phyloP scores from a whole-genome alignment of 2,888 invertebrate genomes.

The Laspeyria flexula region DNA sequence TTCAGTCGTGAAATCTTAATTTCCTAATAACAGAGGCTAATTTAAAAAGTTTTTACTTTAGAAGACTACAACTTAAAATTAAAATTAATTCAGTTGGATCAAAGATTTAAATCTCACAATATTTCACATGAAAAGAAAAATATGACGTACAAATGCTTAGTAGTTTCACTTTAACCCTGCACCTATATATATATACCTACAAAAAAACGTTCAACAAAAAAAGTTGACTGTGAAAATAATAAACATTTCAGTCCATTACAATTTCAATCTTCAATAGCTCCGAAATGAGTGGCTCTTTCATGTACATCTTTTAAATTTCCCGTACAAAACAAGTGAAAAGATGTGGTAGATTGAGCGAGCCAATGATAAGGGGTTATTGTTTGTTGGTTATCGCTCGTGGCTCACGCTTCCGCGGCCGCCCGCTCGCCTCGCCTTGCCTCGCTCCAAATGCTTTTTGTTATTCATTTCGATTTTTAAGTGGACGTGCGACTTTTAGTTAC shows the following conservation, averaged over 20 bases:
- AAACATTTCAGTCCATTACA: neutral
- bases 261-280: neutral
- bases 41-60: no score
- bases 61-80: no score
- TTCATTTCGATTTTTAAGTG: slow-evolving; percentile 10
- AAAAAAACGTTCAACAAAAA: no score
- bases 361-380: slow-evolving; percentile 23
- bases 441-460: slow-evolving; percentile 26
- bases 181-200: no score
- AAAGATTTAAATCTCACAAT: no score
- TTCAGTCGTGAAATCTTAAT: no score
- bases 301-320: neutral
- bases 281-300: neutral
- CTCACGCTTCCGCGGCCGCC: slow-evolving; percentile 11
- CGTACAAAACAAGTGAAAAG: neutral
- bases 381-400: slow-evolving; percentile 17
- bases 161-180: no score
- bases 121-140: no score
- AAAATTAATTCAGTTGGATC: no score
- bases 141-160: no score
- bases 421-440: slow-evolving; percentile 2
- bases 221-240: no score
- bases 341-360: slow-evolving; percentile 10
- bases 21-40: no score
- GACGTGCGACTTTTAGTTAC: slow-evolving; percentile 13